Base-by-base conservation (phyloP, 1,140 invertebrate species). In the Anastrepha obliqua region DNA sequence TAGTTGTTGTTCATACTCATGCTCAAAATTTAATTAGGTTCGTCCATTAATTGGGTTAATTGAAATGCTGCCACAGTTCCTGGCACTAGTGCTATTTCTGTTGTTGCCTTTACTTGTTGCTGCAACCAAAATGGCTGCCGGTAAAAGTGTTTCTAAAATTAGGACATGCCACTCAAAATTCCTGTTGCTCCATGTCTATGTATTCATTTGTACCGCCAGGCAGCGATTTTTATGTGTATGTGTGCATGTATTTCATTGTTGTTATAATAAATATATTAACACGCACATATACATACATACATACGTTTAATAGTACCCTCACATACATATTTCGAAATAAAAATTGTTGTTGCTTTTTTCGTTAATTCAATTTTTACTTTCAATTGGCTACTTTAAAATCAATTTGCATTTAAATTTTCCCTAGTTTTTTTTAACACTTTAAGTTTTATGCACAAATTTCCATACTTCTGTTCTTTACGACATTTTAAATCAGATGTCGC, bases 41-140 rank as follows among this genome's bases (percentile, higher is more conserved):
- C 86, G 85, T 90, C 91, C 91, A 92, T 92, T 92, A 92, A 92
- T 92, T 92, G 91, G 91, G 91, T 92, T 92, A 92, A 92, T 92
- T 92, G 91, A 92, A 92, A 90, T 91, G 59, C 17, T 86, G 87
- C 51, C 60, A 29, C 74, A 81, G 47, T 29, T 17, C 51, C 85
- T 65, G 20, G 20, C 39, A 29, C 6, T 55, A 55, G 9, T 55
- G 74, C 44, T 29, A 29, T 1, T 29, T 29, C 1, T 81, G 47
- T 81, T 81, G 44, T 11, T 55, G 51, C 6, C 51, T 55, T 11
- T 55, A 55, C 51, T 6, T 55, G 11, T 55, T 62, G 15, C 15
- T 15, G 15, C 60, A 62, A 62, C 60, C 13, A 62, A 15, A 62
- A 62, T 55, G 51, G 51, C 51, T 55, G 91, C 91, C 91, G 91